Percentiles rank a stretch among this genome's conserved stretches.
Evolutionary conservation across 2,113 vertebrate species (phyloP).

Genomic region (Panthera tigris): DNA sequence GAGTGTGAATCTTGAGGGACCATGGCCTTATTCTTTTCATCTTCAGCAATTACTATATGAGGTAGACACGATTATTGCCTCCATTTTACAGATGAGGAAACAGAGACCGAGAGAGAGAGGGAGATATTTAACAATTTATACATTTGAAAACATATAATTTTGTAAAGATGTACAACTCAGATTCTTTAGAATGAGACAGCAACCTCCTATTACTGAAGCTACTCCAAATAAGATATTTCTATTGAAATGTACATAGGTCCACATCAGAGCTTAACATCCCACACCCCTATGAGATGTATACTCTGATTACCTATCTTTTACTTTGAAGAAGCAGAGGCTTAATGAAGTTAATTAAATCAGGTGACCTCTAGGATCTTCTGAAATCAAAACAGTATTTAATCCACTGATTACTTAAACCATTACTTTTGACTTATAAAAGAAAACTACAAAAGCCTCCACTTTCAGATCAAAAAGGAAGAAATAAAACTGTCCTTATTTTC

Average conservation of each 20-base stretch:
- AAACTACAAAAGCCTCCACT: background rate
- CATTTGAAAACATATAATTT: background rate
- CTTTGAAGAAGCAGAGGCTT: background rate
- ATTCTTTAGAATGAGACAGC: background rate
- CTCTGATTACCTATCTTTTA: background rate
- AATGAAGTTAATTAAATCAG: background rate
- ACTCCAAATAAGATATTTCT: background rate
- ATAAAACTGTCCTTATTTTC: background rate
- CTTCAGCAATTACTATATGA: background rate
- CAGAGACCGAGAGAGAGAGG: background rate
- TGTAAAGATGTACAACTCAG: background rate
- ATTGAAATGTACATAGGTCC: background rate
- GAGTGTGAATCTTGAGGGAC: background rate
- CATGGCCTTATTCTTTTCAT: background rate
- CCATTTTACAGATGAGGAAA: background rate
- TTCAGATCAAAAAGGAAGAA: background rate
- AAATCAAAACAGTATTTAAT: background rate
- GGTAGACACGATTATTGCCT: background rate
- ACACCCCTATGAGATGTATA: background rate
- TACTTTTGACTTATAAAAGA: background rate
- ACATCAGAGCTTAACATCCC: background rate
- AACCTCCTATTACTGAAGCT: background rate
- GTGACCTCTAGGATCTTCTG: background rate
- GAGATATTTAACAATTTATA: background rate
- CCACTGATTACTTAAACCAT: background rate